phyloP scores from a whole-genome alignment of 2,888 invertebrate species.

The Perithous albicinctus region DNA sequence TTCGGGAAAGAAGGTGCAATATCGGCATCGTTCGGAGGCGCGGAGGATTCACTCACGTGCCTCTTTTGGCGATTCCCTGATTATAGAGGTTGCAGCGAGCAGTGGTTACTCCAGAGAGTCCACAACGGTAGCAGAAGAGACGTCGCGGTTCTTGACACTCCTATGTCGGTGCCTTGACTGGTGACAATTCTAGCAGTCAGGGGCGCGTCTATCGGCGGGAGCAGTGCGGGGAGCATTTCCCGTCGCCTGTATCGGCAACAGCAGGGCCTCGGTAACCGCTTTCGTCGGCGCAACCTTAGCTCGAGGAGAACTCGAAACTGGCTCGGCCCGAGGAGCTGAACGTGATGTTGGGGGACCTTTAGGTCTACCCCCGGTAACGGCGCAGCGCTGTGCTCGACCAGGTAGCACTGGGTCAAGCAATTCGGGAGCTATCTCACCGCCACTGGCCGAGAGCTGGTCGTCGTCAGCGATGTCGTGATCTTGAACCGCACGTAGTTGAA shows the following conservation, averaged over 20 bases:
- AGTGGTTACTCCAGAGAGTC: slow-evolving; percentile 7
- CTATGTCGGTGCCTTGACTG: background rate
- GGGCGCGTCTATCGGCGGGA: background rate
- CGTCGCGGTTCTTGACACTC: slow-evolving; percentile 15
- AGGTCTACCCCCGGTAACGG: background rate
- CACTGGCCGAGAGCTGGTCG: background rate
- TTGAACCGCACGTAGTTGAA: background rate
- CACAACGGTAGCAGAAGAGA: slow-evolving; percentile 28
- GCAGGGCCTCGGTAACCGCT: background rate
- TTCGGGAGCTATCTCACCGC: background rate
- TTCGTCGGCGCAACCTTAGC: background rate
- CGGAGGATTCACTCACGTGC: background rate
- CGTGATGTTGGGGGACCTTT: background rate
- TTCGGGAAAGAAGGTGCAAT: background rate
- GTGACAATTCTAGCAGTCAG: slow-evolving; percentile 16
- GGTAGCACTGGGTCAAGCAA: background rate
- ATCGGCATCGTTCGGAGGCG: background rate
- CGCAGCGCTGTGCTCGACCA: background rate
- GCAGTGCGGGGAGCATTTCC: background rate
- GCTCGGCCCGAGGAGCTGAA: background rate
- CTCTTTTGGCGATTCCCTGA: slow-evolving; percentile 17
- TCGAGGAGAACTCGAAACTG: background rate
- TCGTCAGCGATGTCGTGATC: background rate
- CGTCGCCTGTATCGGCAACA: background rate
- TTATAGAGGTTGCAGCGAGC: slow-evolving; percentile 8